Base-by-base conservation (phyloP, 2,113 vertebrate genomes). In the Mugil cephalus region DNA sequence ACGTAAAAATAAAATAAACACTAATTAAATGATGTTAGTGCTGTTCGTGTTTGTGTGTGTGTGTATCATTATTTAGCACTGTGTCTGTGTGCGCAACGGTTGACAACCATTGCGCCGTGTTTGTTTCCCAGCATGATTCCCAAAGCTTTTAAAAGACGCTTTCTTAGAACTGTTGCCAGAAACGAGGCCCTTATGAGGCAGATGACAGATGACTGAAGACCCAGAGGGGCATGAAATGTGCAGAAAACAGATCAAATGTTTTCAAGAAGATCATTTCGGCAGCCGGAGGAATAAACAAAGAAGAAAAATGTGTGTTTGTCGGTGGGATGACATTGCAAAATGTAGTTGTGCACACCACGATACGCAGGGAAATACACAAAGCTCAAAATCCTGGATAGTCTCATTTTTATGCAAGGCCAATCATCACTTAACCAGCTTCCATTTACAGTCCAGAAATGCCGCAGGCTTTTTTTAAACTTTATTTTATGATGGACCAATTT, bases 361-460 rank as follows among this genome's bases (percentile, higher is more conserved):
- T n/a, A 17, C 50, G 21, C 30, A 64, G 24, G 24, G 24, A 30
- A 30, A 30, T 18, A 39, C 9, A 34, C 9, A 8, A 55, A 63
- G 17, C n/a, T 36, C 1, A 3, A 75, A 74, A 70, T 69, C 48
- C 64, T 30, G 18, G 5, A 10, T 34, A 34, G 17, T 63, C 50
- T 35, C n/a, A 17, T 52, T 56, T 53, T 76, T 14, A 58, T 10
- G 42, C 24, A 7, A 58, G 43, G 73, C 45, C 63, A 80, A 80
- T 68, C 59, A 51, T 64, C 48, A 62, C 43, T 78, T 81, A 66
- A 74, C 60, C 74, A 66, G 43, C 65, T 68, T 85, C 47, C 35
- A 62, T 69, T 64, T 62, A 12, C 42, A 65, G 47, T 68, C 34
- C 62, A 72, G 36, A 74, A 15, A 48, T 12, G 30, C 60, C 34